Base-by-base conservation (phyloP, 2,113 vertebrate genomes). In the Fulica atra region DNA sequence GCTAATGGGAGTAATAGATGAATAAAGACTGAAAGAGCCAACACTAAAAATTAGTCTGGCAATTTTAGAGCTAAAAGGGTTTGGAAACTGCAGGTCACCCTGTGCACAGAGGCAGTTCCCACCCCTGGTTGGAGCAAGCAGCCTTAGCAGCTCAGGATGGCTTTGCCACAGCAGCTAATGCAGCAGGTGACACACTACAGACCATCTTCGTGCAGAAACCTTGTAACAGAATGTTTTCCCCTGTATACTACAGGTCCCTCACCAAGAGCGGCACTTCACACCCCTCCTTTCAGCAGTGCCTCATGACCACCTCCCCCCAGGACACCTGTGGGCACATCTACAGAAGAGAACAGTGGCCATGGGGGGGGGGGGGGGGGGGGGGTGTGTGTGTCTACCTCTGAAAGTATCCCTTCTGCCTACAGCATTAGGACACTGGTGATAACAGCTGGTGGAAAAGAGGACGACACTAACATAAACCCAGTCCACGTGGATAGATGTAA, bases 81-180 rank as follows among this genome's bases (percentile, higher is more conserved):
- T 64, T 61, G 50, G 66, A 64, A 89, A 54, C 26, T 35, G 44
- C 73, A 74, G 81, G 53, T 89, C 73, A 14, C 26, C 20, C 2
- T 0, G 25, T 5, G 25, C 44, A 24, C 0, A 0, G 7, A 16
- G 60, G 28, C 2, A n/a, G 35, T 4, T 70, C 64, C 40, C 10
- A 11, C 23, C 38, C 6, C 0, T 0, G 10, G 51, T 25, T 48
- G 59, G 82, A 40, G n/a, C 0, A 0, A 95, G 44, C 20, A 50
- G 12, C 0, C 0, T 0, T 7, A 79, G 46, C 28, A 8, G 2
- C 10, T 10, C 54, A 50, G 33, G 74, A 51, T 25, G 33, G 33
- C 69, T 59, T 18, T 53, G 61, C 70, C 80, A 53, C 51, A 53
- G 48, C 0, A 44, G 59, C 10, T 44, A 10, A 18, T 1, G 7